Percentiles rank a stretch among this genome's conserved stretches.
Conservation (phyloP, 35 echinoderm and acorn worm species). For the Lytechinus pictus region DNA sequence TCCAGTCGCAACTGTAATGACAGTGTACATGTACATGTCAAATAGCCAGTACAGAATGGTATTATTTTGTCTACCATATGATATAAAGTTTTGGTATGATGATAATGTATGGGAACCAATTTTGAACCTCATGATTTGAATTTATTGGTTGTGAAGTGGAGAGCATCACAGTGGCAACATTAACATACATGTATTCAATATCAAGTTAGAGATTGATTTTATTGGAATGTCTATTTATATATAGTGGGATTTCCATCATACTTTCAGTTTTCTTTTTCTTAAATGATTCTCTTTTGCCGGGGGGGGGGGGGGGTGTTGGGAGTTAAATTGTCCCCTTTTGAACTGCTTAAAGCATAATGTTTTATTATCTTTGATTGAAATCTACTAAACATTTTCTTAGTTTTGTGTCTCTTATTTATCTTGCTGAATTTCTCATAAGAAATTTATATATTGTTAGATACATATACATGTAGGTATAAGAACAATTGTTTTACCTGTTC, state of each 20-base stretch:
- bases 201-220: not conserved
- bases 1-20: too few species aligned
- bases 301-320: not conserved
- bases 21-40: too few species aligned
- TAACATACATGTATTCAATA: not conserved
- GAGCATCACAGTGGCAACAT: not conserved
- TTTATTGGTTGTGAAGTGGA: not conserved
- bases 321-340: not conserved
- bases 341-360: not conserved
- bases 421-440: not conserved
- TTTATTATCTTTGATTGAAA: not conserved
- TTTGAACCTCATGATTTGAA: not conserved
- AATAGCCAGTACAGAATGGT: not conserved
- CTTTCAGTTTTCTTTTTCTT: not conserved
- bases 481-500: not conserved
- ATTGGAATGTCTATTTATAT: not conserved
- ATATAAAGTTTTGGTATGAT: not conserved
- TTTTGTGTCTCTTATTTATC: not conserved
- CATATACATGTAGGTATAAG: not conserved
- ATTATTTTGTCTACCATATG: not conserved
- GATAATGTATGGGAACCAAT: not conserved
- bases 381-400: not conserved
- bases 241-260: not conserved
- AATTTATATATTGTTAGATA: not conserved
- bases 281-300: not conserved